A percentile compares a stretch with the other conserved stretches of the same genome.
Evolutionary conservation across 2,797 vertebrate species (phyloP).

Genomic region (Diplodus puntazzo): DNA sequence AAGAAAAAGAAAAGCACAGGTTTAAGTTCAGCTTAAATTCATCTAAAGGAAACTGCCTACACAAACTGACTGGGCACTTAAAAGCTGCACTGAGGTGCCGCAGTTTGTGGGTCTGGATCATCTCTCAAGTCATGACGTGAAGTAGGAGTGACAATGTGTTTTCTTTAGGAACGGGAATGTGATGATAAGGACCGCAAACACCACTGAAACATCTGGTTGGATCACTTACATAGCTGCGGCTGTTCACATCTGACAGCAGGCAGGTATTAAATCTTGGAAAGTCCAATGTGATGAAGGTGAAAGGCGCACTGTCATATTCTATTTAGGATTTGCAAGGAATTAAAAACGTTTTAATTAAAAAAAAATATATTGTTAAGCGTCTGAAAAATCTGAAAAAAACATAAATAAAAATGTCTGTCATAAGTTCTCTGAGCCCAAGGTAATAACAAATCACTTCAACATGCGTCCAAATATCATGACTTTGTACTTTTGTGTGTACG

Average conservation of each 20-base stretch:
- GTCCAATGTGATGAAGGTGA: not conserved
- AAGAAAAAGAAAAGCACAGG: not conserved
- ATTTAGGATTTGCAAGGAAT: not conserved
- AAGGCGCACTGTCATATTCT: not conserved
- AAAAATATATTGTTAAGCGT: too few species aligned
- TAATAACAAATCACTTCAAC: not conserved
- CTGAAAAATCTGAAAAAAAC: too few species aligned
- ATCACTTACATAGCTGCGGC: not conserved
- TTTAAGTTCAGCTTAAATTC: slow-evolving; percentile 1
- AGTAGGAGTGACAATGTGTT: not conserved
- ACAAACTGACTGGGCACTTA: too few species aligned
- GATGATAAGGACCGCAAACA: not conserved
- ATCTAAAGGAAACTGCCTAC: not conserved
- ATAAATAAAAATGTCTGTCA: not conserved
- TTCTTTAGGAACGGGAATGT: not conserved
- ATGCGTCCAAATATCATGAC: too few species aligned
- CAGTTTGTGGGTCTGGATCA: not conserved
- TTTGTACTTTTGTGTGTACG: too few species aligned
- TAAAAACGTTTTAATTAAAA: too few species aligned
- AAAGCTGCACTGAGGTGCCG: not conserved
- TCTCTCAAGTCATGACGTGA: slow-evolving; percentile 6
- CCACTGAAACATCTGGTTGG: not conserved
- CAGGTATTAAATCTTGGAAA: not conserved
- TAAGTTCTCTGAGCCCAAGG: not conserved
- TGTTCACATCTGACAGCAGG: slow-evolving; percentile 1